phyloP scores from a whole-genome alignment of 2,888 invertebrate genomes.

The Mythimna vitellina region DNA sequence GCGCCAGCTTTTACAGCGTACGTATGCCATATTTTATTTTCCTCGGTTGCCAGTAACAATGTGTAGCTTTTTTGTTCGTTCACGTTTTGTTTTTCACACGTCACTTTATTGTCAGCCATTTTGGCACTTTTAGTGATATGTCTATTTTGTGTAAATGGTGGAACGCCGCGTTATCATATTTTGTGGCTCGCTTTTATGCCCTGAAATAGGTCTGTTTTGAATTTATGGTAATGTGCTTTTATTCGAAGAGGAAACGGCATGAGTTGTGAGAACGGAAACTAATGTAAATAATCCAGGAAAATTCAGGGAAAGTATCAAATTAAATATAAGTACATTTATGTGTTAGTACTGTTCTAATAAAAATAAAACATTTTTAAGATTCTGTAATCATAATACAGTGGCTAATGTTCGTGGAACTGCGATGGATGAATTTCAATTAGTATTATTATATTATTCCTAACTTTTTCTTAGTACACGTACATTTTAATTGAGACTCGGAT shows the following conservation, averaged over 20 bases:
- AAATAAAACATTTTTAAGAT: constrained; percentile 8
- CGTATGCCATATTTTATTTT: constrained; percentile 21
- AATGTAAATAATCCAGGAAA: constrained; percentile 16
- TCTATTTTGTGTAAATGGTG: constrained; percentile 55
- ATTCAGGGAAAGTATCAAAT: neutral
- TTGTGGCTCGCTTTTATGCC: constrained; percentile 35
- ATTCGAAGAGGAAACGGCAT: constrained; percentile 32
- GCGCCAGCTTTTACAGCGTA: neutral
- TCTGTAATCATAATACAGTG: constrained; percentile 35
- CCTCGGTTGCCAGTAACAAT: constrained; percentile 27
- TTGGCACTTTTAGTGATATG: constrained; percentile 54
- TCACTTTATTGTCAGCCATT: constrained; percentile 54
- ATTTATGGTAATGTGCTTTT: constrained; percentile 39
- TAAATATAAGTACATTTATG: constrained; percentile 11
- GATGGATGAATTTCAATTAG: constrained; percentile 34
- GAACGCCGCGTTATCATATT: constrained; percentile 30
- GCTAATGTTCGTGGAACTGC: constrained; percentile 14
- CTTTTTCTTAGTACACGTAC: constrained; percentile 18
- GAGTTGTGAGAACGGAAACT: constrained; percentile 15
- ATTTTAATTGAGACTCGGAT: constrained; percentile 22
- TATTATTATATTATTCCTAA: constrained; percentile 9
- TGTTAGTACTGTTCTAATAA: constrained; percentile 3
- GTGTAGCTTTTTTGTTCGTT: constrained; percentile 30
- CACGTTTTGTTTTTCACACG: constrained; percentile 51
- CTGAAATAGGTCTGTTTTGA: constrained; percentile 19